Conservation (phyloP, 2,797 vertebrate genomes). For the Molossus molossus region DNA sequence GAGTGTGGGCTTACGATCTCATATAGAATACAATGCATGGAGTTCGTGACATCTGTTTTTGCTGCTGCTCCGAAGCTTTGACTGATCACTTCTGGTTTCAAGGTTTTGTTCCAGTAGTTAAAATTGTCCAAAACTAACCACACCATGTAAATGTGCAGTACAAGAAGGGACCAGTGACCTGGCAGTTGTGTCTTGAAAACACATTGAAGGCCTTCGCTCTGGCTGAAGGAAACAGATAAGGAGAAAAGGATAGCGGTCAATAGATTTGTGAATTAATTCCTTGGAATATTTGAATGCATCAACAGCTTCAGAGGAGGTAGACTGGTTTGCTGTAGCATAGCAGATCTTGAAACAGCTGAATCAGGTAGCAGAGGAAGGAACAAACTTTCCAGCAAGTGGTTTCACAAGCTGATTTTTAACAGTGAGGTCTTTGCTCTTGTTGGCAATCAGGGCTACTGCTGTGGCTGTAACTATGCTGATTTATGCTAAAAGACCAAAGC, state of each 20-base stretch:
- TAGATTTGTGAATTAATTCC: slow-evolving; percentile 49
- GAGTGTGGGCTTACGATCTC: not conserved
- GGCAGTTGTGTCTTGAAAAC: slow-evolving; percentile 46
- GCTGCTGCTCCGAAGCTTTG: slow-evolving; percentile 19
- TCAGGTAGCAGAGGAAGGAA: slow-evolving; percentile 1
- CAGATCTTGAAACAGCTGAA: slow-evolving; percentile 36
- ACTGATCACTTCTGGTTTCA: slow-evolving; percentile 38
- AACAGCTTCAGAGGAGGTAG: slow-evolving; percentile 8
- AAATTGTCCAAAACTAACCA: slow-evolving; percentile 45
- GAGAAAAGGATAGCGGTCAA: slow-evolving; percentile 8
- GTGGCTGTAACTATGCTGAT: not conserved
- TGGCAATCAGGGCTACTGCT: not conserved
- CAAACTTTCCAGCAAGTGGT: not conserved
- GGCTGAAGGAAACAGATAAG: slow-evolving; percentile 53
- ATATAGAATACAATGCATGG: not conserved
- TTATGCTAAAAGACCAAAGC: not conserved
- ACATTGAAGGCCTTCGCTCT: slow-evolving; percentile 34
- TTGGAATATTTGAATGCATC: slow-evolving; percentile 4
- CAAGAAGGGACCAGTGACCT: slow-evolving; percentile 10
- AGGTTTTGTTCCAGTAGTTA: not conserved
- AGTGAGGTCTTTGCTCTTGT: not conserved
- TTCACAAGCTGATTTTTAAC: slow-evolving; percentile 42
- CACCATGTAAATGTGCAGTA: not conserved
- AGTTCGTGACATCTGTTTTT: slow-evolving; percentile 24
- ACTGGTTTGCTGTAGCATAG: slow-evolving; percentile 23